Evolutionary conservation across 1,140 invertebrate genomes (phyloP).

Genomic region (Apis florea): DNA sequence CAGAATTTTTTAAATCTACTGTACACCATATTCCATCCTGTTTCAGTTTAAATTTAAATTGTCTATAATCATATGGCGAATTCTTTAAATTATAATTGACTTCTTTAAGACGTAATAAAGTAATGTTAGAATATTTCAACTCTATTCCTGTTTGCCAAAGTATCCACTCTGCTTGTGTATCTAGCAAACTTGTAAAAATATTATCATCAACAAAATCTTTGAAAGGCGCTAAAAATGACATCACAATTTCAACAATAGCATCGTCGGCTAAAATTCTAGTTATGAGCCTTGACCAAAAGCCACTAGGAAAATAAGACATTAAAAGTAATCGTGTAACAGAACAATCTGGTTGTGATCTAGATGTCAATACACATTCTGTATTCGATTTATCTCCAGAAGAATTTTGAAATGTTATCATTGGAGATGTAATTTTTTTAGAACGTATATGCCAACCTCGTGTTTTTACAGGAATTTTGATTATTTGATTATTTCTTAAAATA

Average conservation of each 20-base stretch:
- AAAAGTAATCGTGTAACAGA: constrained; percentile 87
- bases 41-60: constrained; percentile 86
- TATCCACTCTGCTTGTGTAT: constrained; percentile 92
- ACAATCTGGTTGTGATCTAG: constrained; percentile 80
- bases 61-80: constrained; percentile 79
- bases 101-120: constrained; percentile 92
- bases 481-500: constrained; percentile 78
- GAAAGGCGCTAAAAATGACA: constrained; percentile 76
- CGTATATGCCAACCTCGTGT: constrained; percentile 86
- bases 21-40: constrained; percentile 92
- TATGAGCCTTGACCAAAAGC: constrained; percentile 98
- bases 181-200: constrained; percentile 83
- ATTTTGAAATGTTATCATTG: constrained; percentile 76
- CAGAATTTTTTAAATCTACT: constrained; percentile 89
- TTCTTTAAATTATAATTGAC: constrained; percentile 84
- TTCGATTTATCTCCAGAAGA: constrained; percentile 55
- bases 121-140: constrained; percentile 89
- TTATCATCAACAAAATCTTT: constrained; percentile 83
- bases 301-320: constrained; percentile 98
- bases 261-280: constrained; percentile 95
- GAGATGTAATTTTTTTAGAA: constrained; percentile 82
- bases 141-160: constrained; percentile 98
- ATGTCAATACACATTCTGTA: constrained; percentile 73
- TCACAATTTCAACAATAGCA: constrained; percentile 90
- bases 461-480: constrained; percentile 85